Conservation (phyloP, 2,113 vertebrate genomes). For the Gymnorhina tibicen region DNA sequence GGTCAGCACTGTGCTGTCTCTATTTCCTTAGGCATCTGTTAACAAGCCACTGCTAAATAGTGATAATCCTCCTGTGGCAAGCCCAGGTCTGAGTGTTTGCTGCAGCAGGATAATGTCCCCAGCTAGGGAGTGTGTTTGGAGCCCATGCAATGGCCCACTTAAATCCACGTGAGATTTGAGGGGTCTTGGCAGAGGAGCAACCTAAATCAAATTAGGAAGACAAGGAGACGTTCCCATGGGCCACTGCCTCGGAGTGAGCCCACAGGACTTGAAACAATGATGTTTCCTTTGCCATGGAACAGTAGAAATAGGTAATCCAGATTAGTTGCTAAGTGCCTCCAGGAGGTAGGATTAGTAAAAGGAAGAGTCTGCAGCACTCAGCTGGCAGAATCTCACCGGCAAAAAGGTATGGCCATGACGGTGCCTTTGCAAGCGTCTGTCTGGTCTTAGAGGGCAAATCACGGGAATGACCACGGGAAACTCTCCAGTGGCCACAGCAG, state of each 20-base stretch:
- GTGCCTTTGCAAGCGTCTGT: neutral
- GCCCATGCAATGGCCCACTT: neutral
- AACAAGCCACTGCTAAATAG: neutral
- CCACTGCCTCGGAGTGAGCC: neutral
- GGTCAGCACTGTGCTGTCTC: neutral
- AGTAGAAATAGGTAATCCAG: neutral
- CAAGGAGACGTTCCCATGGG: neutral
- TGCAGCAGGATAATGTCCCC: neutral
- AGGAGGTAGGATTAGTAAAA: neutral
- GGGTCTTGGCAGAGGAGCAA: neutral
- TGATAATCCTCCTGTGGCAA: neutral
- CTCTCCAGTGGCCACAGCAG: neutral
- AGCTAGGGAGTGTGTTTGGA: neutral
- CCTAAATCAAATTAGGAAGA: constrained; percentile 13
- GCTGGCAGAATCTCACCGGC: neutral
- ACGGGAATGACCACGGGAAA: neutral
- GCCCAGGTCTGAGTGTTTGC: neutral
- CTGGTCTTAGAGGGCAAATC: neutral
- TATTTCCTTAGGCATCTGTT: neutral
- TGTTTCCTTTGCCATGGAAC: neutral
- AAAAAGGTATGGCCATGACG: neutral
- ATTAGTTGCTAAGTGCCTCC: constrained; percentile 13
- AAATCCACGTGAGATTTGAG: neutral
- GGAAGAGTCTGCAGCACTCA: neutral
- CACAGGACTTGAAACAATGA: neutral